Evolutionary conservation across 2,888 invertebrate species (phyloP), one percentile per base, ranked within the genome.

Genomic region (Blastobasis lacticolella): DNA sequence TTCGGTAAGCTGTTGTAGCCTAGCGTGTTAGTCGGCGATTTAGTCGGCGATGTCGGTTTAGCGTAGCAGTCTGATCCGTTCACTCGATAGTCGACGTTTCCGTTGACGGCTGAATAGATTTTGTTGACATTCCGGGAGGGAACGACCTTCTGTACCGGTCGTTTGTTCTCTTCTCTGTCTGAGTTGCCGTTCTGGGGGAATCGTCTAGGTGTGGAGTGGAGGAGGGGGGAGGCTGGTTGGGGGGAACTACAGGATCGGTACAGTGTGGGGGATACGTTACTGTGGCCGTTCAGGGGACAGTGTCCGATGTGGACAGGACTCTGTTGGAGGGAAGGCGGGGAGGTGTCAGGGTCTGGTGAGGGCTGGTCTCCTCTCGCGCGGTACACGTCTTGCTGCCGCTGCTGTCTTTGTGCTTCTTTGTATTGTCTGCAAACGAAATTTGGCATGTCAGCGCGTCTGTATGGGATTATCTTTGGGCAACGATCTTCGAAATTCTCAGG

Each of bases 321-420:
- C 79, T 89, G 68, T 86, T 84, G 63, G 76, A 89, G 77, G 73
- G 88, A 88, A 67, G 87, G 88, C 52, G 90, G 90, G 40, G 81
- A 83, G 54, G 88, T 86, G 62, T 90, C 90, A 53, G 90, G 80
- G 49, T 89, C 89, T 23, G 91, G 90, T 36, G 90, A 90, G 46
- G 88, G 81, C 48, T 88, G 88, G 61, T 90, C 91, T 62, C 92
- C 90, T 55, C 92, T 91, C 64, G 92, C 91, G 60, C 92, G 89
- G 78, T 95, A 95, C 54, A 95, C 91, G 74, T 95, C 95, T 81
- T 93, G 94, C 58, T 92, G 94, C 63, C 96, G 90, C 79, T 96
- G 96, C 68, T 94, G 94, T 78, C 94, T 93, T 73, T 95, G 81
- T 54, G 95, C 95, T 90, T 96, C 96, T 89, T 96, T 96, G 88